These are phyloP conservation scores for Sycophila texana DNA, from an alignment of 2,888 invertebrate genomes.

Conservation along the genomic window DNA sequence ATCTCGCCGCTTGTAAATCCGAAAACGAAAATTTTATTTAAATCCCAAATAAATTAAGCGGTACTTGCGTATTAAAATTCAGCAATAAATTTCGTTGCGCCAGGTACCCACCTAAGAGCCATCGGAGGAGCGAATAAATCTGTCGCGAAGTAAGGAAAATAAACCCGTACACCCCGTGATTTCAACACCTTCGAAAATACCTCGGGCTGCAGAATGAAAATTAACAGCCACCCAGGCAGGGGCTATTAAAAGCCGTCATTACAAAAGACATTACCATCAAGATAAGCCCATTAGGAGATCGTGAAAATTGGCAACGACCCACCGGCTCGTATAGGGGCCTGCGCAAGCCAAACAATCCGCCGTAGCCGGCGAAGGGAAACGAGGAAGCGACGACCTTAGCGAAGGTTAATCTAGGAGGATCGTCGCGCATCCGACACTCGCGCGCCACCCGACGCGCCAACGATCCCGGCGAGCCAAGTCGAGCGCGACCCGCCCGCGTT, in stretches of 20 bases:
- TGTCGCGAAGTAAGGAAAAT: slow-evolving; percentile 4
- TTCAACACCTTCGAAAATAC: slow-evolving; percentile 9
- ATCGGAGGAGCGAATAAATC: too few relatives aligned
- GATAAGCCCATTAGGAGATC: slow-evolving; percentile 21
- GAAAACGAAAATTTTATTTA: too few relatives aligned
- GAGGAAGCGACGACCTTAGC: slow-evolving; percentile 53
- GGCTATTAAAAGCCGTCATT: slow-evolving; percentile 33
- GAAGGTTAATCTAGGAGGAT: slow-evolving; percentile 66
- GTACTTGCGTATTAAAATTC: too few relatives aligned
- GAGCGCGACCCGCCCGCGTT: slow-evolving; percentile 7
- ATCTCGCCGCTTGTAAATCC: too few relatives aligned
- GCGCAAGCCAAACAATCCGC: slow-evolving; percentile 8
- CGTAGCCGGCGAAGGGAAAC: neutral
- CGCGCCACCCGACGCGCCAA: slow-evolving; percentile 54
- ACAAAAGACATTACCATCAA: slow-evolving; percentile 8
- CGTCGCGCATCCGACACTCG: slow-evolving; percentile 50
- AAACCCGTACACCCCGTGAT: neutral
- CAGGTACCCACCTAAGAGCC: too few relatives aligned
- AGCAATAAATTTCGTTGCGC: too few relatives aligned
- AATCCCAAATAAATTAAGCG: too few relatives aligned
- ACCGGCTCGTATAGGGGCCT: neutral
- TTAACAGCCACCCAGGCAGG: slow-evolving; percentile 18
- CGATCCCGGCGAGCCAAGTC: slow-evolving; percentile 47
- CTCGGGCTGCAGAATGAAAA: slow-evolving; percentile 19
- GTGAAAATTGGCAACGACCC: slow-evolving; percentile 30